Percentiles rank a stretch among this genome's conserved stretches.
These are phyloP conservation scores for Nautilus pompilius DNA, from an alignment of 1,140 invertebrate species.

Conservation along the genomic window DNA sequence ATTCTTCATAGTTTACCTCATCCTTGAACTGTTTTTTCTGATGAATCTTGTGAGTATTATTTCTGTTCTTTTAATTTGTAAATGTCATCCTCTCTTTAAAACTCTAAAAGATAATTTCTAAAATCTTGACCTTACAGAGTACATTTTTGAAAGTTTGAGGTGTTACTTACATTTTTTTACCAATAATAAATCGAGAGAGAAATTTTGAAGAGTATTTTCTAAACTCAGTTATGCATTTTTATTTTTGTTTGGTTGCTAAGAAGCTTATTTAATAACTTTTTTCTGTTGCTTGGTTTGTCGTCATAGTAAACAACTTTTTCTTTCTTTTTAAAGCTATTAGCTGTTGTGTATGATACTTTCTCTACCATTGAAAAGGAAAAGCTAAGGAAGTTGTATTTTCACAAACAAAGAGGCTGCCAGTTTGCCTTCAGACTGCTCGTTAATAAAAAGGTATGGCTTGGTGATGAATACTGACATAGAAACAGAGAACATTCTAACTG, in stretches of 20 bases:
- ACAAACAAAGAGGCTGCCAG: constrained; percentile 78
- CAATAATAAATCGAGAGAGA: no score
- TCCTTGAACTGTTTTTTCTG: constrained; percentile 79
- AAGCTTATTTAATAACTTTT: no score
- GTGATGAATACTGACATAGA: background rate
- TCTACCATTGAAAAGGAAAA: constrained; percentile 84
- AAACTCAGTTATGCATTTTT: no score
- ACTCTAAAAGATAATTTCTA: background rate
- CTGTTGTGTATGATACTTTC: constrained; percentile 88
- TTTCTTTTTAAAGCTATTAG: constrained; percentile 67
- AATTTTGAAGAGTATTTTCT: no score
- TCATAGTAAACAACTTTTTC: constrained; percentile 1
- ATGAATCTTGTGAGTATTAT: constrained; percentile 76
- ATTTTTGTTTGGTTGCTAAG: no score
- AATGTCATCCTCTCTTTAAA: background rate
- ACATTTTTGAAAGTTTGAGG: no score
- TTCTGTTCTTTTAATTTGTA: background rate
- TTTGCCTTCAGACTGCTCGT: constrained; percentile 68
- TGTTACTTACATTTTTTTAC: no score
- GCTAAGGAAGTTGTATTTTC: constrained; percentile 78
- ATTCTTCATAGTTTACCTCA: constrained; percentile 84
- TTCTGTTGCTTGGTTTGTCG: background rate
- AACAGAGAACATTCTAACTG: background rate
- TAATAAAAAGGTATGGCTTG: constrained; percentile 42
- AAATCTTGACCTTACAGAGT: no score